Evolutionary conservation across 2,113 vertebrate species (phyloP).

Genomic region (Hyaena hyaena): DNA sequence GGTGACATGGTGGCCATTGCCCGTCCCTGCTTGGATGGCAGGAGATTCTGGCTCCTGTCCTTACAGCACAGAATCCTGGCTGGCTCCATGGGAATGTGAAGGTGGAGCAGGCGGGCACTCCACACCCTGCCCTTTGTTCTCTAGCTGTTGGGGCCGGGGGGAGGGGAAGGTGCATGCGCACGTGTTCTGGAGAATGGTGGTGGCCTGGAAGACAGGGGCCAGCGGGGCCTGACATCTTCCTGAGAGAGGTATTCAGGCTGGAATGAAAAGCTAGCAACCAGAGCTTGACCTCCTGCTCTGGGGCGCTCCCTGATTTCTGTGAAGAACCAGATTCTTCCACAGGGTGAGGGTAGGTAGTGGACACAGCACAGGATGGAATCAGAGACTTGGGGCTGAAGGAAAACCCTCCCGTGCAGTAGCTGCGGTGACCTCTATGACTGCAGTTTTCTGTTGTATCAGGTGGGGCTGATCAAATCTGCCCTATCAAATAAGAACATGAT

Average conservation of each 20-base stretch:
- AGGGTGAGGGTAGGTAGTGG: neutral
- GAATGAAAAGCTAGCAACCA: neutral
- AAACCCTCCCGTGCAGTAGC: neutral
- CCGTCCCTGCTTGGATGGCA: neutral
- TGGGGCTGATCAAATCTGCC: neutral
- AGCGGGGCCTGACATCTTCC: neutral
- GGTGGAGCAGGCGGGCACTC: neutral
- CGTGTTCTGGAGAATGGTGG: too few species aligned
- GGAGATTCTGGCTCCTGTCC: neutral
- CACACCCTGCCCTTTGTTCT: neutral
- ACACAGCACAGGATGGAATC: neutral
- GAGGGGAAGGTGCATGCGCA: too few species aligned
- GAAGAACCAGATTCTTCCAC: neutral
- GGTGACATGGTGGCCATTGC: neutral
- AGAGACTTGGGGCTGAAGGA: neutral
- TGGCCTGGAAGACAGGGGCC: neutral
- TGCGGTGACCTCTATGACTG: neutral
- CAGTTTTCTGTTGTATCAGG: neutral
- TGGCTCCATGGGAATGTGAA: neutral
- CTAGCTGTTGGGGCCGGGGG: neutral
- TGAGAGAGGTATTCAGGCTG: neutral
- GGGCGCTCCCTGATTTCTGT: neutral
- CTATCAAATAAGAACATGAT: neutral
- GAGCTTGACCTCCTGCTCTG: neutral
- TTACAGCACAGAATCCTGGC: neutral